Evolutionary conservation across 2,888 invertebrate genomes (phyloP).

Genomic region (Merodon equestris): DNA sequence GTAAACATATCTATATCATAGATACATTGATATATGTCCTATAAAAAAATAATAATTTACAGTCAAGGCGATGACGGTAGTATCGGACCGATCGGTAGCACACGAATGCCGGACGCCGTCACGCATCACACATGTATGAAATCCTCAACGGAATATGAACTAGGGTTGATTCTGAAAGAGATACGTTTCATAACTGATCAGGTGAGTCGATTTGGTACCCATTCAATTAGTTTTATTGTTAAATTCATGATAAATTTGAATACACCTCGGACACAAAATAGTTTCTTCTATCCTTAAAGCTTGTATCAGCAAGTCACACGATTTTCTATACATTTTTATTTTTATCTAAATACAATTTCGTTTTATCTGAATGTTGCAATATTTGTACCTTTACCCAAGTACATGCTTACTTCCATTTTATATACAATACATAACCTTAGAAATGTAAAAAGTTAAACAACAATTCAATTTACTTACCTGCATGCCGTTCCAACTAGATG

Average conservation of each 20-base stretch:
- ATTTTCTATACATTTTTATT: background rate
- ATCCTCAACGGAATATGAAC: conserved; percentile 92
- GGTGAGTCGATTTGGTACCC: conserved; percentile 79
- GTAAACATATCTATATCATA: conserved; percentile 79
- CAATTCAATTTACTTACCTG: background rate
- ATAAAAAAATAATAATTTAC: conserved; percentile 35
- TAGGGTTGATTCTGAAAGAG: conserved; percentile 96
- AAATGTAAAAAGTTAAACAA: conserved; percentile 19
- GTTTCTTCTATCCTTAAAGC: background rate
- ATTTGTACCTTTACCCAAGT: background rate
- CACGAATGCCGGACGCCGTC: conserved; percentile 86
- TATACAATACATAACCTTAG: background rate
- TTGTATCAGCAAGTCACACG: conserved; percentile 18
- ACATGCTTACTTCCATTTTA: conserved; percentile 1
- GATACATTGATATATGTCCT: too few species aligned
- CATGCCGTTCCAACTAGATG: background rate
- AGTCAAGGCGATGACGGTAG: conserved; percentile 79
- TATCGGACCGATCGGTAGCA: conserved; percentile 82
- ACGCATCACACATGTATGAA: conserved; percentile 90
- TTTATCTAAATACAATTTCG: conserved; percentile 1
- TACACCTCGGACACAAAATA: background rate
- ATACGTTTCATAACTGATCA: conserved; percentile 94
- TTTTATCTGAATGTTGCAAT: conserved; percentile 8
- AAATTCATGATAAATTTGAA: background rate
- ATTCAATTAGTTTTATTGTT: background rate